A percentile compares a stretch with the other conserved stretches of the same genome.
These are phyloP conservation scores for Plectrocnemia conspersa DNA, from an alignment of 1,140 invertebrate genomes.

Conservation along the genomic window DNA sequence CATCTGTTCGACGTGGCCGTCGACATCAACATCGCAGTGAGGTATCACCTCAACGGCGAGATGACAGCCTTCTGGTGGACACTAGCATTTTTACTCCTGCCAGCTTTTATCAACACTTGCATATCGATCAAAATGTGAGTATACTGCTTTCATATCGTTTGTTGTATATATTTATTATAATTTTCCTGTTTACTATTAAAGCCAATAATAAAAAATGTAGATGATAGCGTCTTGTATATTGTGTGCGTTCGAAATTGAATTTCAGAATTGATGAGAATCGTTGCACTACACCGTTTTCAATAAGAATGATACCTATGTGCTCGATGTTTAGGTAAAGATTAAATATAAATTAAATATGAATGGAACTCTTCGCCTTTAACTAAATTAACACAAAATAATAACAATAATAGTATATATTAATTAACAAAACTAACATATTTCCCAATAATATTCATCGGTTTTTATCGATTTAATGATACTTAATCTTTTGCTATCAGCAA, in stretches of 20 bases:
- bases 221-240: no score
- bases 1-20: constrained; percentile 61
- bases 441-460: no score
- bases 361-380: no score
- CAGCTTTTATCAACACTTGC: constrained; percentile 59
- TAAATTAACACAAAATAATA: no score
- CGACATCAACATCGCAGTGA: constrained; percentile 61
- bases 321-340: constrained; percentile 9
- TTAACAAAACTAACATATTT: no score
- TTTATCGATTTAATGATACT: no score
- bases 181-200: neutral
- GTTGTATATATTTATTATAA: no score
- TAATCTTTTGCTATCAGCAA: no score
- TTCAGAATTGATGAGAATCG: constrained; percentile 20
- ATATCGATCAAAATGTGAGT: constrained; percentile 63
- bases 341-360: no score
- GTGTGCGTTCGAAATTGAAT: neutral
- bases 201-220: no score
- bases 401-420: no score
- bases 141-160: constrained; percentile 22
- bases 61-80: constrained; percentile 57
- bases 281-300: constrained; percentile 9
- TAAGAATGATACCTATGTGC: constrained; percentile 16
- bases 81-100: constrained; percentile 58
- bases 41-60: constrained; percentile 49